Base-by-base conservation (phyloP, 2,888 invertebrate species). In the Lacanobia oleracea region DNA sequence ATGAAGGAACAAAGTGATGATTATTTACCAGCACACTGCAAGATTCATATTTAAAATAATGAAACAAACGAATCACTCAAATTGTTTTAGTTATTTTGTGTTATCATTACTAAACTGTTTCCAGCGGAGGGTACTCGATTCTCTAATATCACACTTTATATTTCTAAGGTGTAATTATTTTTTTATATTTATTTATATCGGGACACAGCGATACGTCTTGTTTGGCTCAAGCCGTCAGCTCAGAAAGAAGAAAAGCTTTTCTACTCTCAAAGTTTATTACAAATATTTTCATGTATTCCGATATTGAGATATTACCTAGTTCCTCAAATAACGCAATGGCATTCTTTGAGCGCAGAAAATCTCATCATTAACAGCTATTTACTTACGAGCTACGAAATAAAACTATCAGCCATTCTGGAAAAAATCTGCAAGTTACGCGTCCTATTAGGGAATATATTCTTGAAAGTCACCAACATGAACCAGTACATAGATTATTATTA, bases 71-170 rank as follows among this genome's bases (percentile, higher is more conserved):
- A 66, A 56, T 59, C 54, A 48, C 14, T 53, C 53, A 51, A 76
- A 54, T 43, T 12, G 16, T 2, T 72, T n/a, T 10, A 27, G 40
- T 50, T 64, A 67, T 71, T 67, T 65, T 16, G 18, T 64, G 67
- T 60, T 60, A 57, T 54, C 45, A 59, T 61, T 57, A n/a, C 61
- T 56, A 53, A 70, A 70, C 62, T 10, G 72, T 76, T 78, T 77
- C 74, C 72, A 68, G 63, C 67, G 82, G 89, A 91, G 91, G 91
- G 86, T 82, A 84, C 84, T 84, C 83, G 75, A 88, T 88, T 88
- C 80, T 88, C 93, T 93, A 93, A 91, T 93, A 93, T 93, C 93
- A 93, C 93, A 91, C 93, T 85, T 90, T 89, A 89, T 86, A 87
- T 83, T 74, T 86, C 88, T 90, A 90, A 84, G 70, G 84, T 88